Evolutionary conservation across 2,113 vertebrate genomes (phyloP), one percentile per base, ranked within the genome.

Genomic region (Nipponia nippon): DNA sequence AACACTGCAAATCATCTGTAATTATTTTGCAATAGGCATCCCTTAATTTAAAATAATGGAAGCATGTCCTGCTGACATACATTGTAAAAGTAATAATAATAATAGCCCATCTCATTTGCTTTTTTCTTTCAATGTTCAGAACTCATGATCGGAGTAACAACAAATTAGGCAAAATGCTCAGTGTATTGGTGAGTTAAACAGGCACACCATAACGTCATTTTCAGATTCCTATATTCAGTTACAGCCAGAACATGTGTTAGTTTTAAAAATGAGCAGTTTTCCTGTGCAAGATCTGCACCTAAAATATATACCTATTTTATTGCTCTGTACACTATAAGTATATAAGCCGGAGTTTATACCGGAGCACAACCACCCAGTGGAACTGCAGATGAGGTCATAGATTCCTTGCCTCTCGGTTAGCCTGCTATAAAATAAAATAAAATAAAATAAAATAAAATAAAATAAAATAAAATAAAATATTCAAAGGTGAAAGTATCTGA

Each of bases 101-200:
- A 82, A 70, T 56, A 76, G 13, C 2, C 15, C 10, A 52, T 12
- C 3, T 38, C 0, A 13, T 63, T 83, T 72, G 3, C 0, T 13
- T 18, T 38, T 69, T 75, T 10, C 7, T 82, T 66, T 49, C 20
- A 27, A 6, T 6, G 1, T 59, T 71, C 36, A 76, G 11, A 44
- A 67, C 16, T 72, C 29, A 29, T 0, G 0, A 47, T 5, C n/a
- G 12, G 10, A 70, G 23, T 6, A 76, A 32, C 10, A 89, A 26
- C 2, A 82, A 65, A 46, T 55, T 22, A 84, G 5, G 7, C 9
- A 70, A 90, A 71, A 63, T 10, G 2, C 12, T 42, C 1, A 1
- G 7, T 29, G 6, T 78, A 20, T 21, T 49, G 23, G 63, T 42
- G 36, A 32, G 15, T 7, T 59, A 34, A 59, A 29, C 22, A 21